Evolutionary conservation across 2,888 invertebrate species (phyloP), one percentile per base, ranked within the genome.

Genomic region (Crioceris asparagi): DNA sequence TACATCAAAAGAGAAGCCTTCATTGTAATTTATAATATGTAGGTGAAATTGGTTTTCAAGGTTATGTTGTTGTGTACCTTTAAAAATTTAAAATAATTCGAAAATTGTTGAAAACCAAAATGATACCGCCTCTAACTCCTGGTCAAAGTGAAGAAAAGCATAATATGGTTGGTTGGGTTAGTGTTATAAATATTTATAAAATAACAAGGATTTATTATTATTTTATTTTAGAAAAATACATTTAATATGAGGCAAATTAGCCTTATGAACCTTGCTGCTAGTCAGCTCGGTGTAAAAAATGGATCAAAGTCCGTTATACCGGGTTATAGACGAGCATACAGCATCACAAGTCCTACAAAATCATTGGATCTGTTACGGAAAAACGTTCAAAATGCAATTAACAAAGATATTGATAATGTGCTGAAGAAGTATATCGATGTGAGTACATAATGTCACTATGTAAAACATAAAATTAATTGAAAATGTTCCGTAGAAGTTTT

Each of bases 371-470:
- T 84, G 53, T 60, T 85, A 29, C 62, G 85, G 32, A 79, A 79
- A 60, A 83, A 82, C 48, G 67, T 86, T 54, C 86, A 85, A 63
- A 75, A 75, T 43, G 75, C 75, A 32, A 81, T 85, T 25, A 84
- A 84, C 50, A 76, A 79, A 56, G 85, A 85, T 55, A 80, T 85
- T 52, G 78, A 83, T 64, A 72, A 73, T 60, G 75, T 85, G 33
- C 75, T 86, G 41, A 79, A 79, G 52, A 81, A 79, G 56, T 85
- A 85, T 64, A 66, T 84, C 41, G 80, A 83, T 64, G 83, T 82
- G 58, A 52, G 60, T 19, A 34, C 6, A 29, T 15, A 8, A 7
- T 10, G 21, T 8, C 10, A 21, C 7, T 10, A 21, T 10, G 21
- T 21, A 8, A 21, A 8, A 21, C 6, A 21, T 7, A 21, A 7